Percentiles rank a stretch among this genome's conserved stretches.
Evolutionary conservation across 2,113 vertebrate species (phyloP).

Genomic region (Callospermophilus lateralis): DNA sequence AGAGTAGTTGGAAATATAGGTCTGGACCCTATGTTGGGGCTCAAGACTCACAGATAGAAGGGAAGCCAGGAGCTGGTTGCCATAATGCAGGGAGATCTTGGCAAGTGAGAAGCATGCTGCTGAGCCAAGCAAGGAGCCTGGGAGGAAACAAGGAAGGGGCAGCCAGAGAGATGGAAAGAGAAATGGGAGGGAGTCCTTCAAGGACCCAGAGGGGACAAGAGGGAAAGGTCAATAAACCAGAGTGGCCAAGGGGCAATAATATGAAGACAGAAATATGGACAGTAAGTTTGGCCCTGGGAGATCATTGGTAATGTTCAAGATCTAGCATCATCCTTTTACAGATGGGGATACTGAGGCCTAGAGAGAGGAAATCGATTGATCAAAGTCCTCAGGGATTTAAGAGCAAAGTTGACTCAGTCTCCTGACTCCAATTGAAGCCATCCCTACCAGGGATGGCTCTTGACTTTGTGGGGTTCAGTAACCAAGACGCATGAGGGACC

Average conservation of each 20-base stretch:
- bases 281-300: neutral
- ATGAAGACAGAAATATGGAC: neutral
- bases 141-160: neutral
- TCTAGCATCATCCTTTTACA: neutral
- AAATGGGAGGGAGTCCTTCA: neutral
- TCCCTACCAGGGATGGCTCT: neutral
- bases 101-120: neutral
- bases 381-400: neutral
- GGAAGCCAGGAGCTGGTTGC: too few relatives aligned
- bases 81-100: neutral
- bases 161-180: neutral
- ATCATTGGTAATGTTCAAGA: neutral
- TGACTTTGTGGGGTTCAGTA: neutral
- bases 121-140: neutral
- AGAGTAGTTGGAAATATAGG: neutral
- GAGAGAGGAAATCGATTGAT: neutral
- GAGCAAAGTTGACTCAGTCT: constrained; percentile 3
- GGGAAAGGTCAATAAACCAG: neutral
- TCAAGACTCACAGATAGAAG: neutral
- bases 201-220: neutral
- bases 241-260: neutral
- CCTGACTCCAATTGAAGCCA: neutral
- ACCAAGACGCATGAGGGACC: neutral
- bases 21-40: neutral
- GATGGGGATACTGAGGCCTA: neutral